Base-by-base conservation (phyloP, 2,888 invertebrate species). In the Andrena trimmerana region DNA sequence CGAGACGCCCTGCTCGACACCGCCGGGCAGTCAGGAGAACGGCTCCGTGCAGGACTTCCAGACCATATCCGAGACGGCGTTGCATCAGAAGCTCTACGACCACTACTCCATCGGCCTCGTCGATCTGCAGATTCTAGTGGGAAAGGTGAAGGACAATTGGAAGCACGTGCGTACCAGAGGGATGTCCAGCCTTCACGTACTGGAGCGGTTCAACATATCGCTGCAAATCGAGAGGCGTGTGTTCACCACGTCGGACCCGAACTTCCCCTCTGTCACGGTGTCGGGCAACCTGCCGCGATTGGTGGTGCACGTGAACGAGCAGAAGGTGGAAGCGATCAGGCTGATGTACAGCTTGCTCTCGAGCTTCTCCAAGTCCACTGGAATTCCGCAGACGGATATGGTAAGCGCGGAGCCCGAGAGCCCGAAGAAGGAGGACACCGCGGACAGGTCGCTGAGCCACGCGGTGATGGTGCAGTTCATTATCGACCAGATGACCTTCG, bases 81-180 rank as follows among this genome's bases (percentile, higher is more conserved):
- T 97, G 27, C 96, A 97, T 90, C 95, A 96, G 72, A 96, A 96
- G 92, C 94, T 97, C 8, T 97, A 97, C 92, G 97, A 97, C 91
- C 96, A 96, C 92, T 98, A 97, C 91, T 95, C 95, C 57, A 96
- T 93, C 0, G 91, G 93, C 78, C 50, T 93, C 1, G 91, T 92
- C 0, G 93, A 94, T 77, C 71, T 93, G 48, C 94, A 99, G 94
- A 97, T 99, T 70, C 94, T 99, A 86, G 97, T 98, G 67, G 98
- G 98, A 0, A 97, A 97, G 93, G 97, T 97, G 50, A 97, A 97
- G 85, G 98, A 99, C 92, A 97, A 98, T 94, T 98, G 98, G 97
- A 96, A 97, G 90, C 97, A 97, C 92, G 98, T 98, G 2, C 97
- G 98, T 90, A 96, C 97, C 29, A 97, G 97, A 93, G 97, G 97